Conservation (phyloP, 2,888 invertebrate species). For the Cerastis leucographa region DNA sequence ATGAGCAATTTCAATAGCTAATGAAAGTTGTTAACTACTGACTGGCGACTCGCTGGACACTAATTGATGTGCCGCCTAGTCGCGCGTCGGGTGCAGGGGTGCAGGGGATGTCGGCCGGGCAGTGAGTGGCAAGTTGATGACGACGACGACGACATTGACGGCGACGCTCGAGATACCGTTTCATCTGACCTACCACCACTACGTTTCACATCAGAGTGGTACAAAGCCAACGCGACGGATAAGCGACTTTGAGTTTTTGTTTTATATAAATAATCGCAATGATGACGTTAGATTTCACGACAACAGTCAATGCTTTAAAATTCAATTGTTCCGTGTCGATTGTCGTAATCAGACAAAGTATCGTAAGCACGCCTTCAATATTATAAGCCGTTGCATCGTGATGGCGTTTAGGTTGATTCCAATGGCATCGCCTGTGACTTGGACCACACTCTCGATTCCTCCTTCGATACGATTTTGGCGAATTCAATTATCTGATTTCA, state of each 20-base stretch:
- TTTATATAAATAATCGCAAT: background rate
- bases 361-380: background rate
- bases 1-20: constrained; percentile 1
- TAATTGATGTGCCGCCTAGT: background rate
- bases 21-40: background rate
- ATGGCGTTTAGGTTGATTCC: background rate
- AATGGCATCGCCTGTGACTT: background rate
- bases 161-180: background rate
- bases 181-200: background rate
- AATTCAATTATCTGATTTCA: constrained; percentile 61
- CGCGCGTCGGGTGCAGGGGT: background rate
- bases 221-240: background rate
- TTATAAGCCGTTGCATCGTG: no score
- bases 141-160: no score
- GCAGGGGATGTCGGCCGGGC: background rate
- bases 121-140: background rate
- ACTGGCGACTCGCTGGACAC: background rate
- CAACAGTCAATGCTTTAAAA: background rate
- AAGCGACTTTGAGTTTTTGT: no score
- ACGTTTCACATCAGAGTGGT: background rate
- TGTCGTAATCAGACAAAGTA: background rate
- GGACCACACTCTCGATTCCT: background rate
- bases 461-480: constrained; percentile 31
- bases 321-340: background rate
- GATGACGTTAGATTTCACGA: background rate